Evolutionary conservation across 1,140 invertebrate genomes (phyloP), one percentile per base, ranked within the genome.

Genomic region (Cherax quadricarinatus): DNA sequence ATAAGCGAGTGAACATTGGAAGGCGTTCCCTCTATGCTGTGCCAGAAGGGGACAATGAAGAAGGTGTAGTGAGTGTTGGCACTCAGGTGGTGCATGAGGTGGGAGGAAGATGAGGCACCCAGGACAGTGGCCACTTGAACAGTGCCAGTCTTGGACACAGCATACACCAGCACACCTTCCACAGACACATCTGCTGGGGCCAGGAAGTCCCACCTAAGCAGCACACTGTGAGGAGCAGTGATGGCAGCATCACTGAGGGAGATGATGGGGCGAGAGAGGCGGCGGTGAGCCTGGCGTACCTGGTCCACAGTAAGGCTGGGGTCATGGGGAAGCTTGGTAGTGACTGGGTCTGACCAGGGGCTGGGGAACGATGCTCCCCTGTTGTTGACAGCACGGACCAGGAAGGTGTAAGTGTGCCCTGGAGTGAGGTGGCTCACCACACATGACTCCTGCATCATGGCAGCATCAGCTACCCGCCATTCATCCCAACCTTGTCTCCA

Each of bases 41-140:
- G 97, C 95, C 97, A 97, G 95, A 97, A 98, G 91, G 97, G 97
- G 93, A 97, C 96, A 88, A 97, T 95, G 95, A 98, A 97, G 95
- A 98, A 97, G 94, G 97, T 96, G 95, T 97, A 98, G 94, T 96
- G 96, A 75, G 96, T 96, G 94, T 91, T 91, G 48, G 93, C 91
- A 48, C 62, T 62, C 75, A 93, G 88, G 57, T 70, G n/a, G n/a
- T 73, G 79, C 3, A 92, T 21, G 1, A 91, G 83, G 51, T 93
- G 93, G 18, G 93, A 93, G 30, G 91, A 89, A 9, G 90, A 92
- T 10, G 93, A 89, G 14, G 88, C 62, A 12, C 93, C 93, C n/a
- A 93, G 84, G 14, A 90, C 88, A 18, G 88, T 90, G 51, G 88
- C 53, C 82, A 90, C 82, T 10, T 90, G 62, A 18, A 85, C 51